Conservation (phyloP, 2,797 vertebrate genomes). For the Pygocentrus nattereri region DNA sequence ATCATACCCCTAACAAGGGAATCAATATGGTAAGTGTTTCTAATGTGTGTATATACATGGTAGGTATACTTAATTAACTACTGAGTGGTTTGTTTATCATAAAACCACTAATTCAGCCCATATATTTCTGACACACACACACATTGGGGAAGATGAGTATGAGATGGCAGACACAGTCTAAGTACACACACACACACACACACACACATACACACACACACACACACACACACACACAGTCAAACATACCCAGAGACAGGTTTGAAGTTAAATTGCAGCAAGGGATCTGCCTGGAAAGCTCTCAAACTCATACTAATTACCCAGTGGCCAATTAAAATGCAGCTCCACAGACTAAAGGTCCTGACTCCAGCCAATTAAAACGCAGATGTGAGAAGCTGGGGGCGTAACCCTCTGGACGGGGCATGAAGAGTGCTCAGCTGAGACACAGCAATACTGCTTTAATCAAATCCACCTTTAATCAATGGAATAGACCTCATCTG, state of each 20-base stretch:
- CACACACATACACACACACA: neutral
- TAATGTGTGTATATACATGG: neutral
- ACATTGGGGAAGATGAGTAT: constrained; percentile 3
- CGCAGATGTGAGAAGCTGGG: constrained; percentile 14
- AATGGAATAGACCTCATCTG: neutral
- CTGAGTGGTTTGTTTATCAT: neutral
- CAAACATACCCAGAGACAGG: constrained; percentile 22
- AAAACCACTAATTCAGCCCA: neutral
- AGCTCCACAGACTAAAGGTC: constrained; percentile 13
- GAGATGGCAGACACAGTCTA: neutral
- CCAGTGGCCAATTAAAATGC: constrained; percentile 39
- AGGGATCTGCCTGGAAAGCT: constrained; percentile 10
- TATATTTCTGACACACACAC: neutral
- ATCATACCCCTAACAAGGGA: too few species aligned
- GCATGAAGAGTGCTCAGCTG: constrained; percentile 7
- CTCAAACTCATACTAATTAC: constrained; percentile 37
- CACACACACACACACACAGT: constrained; percentile 24
- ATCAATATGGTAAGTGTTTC: neutral
- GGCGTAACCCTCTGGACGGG: constrained; percentile 1
- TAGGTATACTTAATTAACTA: neutral
- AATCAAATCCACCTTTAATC: neutral
- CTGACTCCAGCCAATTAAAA: constrained; percentile 48
- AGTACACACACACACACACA: constrained; percentile 5
- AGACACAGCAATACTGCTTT: neutral
- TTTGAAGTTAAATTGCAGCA: constrained; percentile 31